Conservation (phyloP, 35 echinoderm and acorn worm species). For the Strongylocentrotus purpuratus region DNA sequence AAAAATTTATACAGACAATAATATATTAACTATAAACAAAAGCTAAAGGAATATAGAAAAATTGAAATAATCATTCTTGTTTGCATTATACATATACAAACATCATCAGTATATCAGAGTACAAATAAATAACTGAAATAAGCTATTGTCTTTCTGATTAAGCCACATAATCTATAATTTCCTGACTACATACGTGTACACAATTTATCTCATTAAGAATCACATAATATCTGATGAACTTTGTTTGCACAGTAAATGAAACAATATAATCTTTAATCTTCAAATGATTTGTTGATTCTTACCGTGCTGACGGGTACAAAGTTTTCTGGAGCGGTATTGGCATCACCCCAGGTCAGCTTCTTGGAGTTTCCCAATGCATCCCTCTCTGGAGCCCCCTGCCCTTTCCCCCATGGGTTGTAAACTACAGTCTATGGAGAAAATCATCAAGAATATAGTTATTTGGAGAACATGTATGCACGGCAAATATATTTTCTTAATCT, state of each 20-base stretch:
- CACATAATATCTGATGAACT: neutral
- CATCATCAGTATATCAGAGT: neutral
- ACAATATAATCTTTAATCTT: neutral
- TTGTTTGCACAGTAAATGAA: neutral
- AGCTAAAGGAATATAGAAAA: neutral
- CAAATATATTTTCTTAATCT: neutral
- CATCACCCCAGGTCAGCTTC: conserved; percentile 77
- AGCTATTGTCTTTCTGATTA: neutral
- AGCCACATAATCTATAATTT: too few species aligned
- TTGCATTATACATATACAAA: too few species aligned
- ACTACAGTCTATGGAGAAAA: neutral
- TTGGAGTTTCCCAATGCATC: conserved; percentile 79
- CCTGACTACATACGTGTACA: neutral
- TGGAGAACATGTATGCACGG: neutral
- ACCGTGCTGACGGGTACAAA: conserved; percentile 66
- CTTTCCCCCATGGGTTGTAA: conserved; percentile 93
- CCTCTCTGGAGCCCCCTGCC: conserved; percentile 66
- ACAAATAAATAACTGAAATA: neutral
- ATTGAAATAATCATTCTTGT: neutral
- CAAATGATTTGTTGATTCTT: conserved; percentile 44
- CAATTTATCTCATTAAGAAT: neutral
- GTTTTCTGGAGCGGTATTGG: conserved; percentile 65
- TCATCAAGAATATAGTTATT: too few species aligned
- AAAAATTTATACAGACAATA: neutral
- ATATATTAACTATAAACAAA: neutral